Base-by-base conservation (phyloP, 2,888 invertebrate genomes). In the Caenorhabditis becei region DNA sequence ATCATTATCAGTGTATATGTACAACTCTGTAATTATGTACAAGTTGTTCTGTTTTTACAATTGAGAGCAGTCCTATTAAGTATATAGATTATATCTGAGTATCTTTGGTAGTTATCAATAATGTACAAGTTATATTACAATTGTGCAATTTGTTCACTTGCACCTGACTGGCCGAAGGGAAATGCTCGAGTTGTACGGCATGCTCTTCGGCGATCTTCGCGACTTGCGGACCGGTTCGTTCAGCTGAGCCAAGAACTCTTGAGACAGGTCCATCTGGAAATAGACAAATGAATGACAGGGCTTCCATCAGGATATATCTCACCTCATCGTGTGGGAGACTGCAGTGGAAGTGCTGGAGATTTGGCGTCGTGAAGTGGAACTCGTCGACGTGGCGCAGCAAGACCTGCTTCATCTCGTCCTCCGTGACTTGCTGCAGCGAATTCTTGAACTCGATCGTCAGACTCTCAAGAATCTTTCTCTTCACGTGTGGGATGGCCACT, bases 261-360 rank as follows among this genome's bases (percentile, higher is more conserved):
- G 61, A 0, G 71, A 61, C 14, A 72, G 18, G 26, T 80, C 71
- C 37, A 80, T 74, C 75, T 74, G 74, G 35, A 72, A 79, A 37
- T 35, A 5, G 35, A 35, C 7, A 10, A 35, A 35, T 35, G n/a
- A n/a, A n/a, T n/a, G n/a, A n/a, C n/a, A n/a, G n/a, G n/a, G n/a
- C n/a, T n/a, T n/a, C n/a, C 16, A 10, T 41, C 32, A n/a, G 14
- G 11, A 20, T 2, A 54, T 49, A 32, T 28, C 24, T 63, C n/a
- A 77, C 71, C 71, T 58, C 49, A n/a, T 63, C 53, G 26, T 82
- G 71, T 28, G 82, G 77, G 18, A 82, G 63, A 53, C 41, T 54
- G 63, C 77, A 77, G 24, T 61, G 70, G 61, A 82, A 79, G 18
- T 82, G 66, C 24, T 58, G 74, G 11, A 77, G 74, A 23, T 82